Evolutionary conservation across 2,113 vertebrate species (phyloP), one percentile per base, ranked within the genome.

Genomic region (Xyrauchen texanus): DNA sequence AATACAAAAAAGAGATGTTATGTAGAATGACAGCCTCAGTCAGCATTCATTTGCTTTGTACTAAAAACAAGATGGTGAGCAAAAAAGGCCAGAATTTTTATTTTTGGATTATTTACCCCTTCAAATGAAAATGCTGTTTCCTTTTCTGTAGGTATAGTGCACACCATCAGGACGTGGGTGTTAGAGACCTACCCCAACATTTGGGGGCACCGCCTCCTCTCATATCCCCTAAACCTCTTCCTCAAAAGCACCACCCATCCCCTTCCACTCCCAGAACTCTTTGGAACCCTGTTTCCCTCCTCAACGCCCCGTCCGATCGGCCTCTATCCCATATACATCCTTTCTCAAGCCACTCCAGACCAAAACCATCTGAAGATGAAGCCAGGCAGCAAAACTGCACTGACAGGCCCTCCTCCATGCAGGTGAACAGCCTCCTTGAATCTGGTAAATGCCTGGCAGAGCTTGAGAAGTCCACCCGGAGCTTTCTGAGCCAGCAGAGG

Each of bases 191-290:
- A 4, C 91, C 93, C n/a, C 93, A 94, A 85, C 96, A 96, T 86
- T 92, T 98, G 3, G 96, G 97, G 0, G 96, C 95, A 0, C 97
- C 97, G 4, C 97, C 96, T 0, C 96, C 97, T 0, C 97, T 98
- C 87, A 98, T 98, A 88, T 97, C 97, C 0, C 97, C 97, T 12
- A 98, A 98, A 72, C 94, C 95, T 9, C 92, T 92, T 75, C 95
- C 93, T 57, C 95, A 94, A 6, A 90, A 93, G 51, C 91, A 90
- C 47, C 88, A 86, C 80, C 87, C 90, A 12, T 86, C 95, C 0
- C 90, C 94, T 74, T 87, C 96, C 83, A 94, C 96, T 68, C 87
- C 95, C 85, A 95, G 96, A 0, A 95, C 95, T 6, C 93, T 98
- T 78, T 98, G 97, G 97, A 99, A 98, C 87, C 97, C 95, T 0